Evolutionary conservation across 2,888 invertebrate species (phyloP).

Genomic region (Lordiphosa andalusiaca): DNA sequence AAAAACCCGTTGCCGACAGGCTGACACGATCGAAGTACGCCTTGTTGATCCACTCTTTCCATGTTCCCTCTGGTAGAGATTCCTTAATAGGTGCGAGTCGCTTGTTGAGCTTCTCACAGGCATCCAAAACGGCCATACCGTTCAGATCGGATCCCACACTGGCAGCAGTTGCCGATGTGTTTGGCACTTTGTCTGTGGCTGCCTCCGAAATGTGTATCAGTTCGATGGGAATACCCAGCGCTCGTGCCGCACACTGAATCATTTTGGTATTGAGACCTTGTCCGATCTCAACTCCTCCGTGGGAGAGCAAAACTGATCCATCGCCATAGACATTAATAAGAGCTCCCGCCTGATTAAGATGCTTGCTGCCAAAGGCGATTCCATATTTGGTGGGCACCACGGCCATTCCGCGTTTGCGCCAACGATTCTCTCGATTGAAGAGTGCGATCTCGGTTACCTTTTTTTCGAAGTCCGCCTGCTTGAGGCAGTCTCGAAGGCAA

Average conservation of each 20-base stretch:
- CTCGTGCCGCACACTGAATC: slow-evolving; percentile 92
- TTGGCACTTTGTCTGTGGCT: slow-evolving; percentile 94
- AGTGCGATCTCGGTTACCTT: slow-evolving; percentile 83
- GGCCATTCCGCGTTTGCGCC: slow-evolving; percentile 92
- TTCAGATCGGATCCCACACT: slow-evolving; percentile 94
- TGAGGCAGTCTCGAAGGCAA: slow-evolving; percentile 90
- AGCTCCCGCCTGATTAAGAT: slow-evolving; percentile 93
- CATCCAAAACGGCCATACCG: slow-evolving; percentile 93
- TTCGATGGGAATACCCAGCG: slow-evolving; percentile 85
- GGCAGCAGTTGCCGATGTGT: slow-evolving; percentile 93
- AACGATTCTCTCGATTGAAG: slow-evolving; percentile 90
- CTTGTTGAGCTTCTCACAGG: slow-evolving; percentile 87
- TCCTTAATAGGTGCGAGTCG: slow-evolving; percentile 88
- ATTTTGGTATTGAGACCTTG: slow-evolving; percentile 98
- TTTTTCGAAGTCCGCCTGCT: slow-evolving; percentile 84
- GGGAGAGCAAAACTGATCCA: slow-evolving; percentile 92
- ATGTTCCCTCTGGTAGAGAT: slow-evolving; percentile 87
- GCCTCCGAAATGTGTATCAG: slow-evolving; percentile 92
- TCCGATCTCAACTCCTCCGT: slow-evolving; percentile 98
- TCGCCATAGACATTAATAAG: slow-evolving; percentile 92
- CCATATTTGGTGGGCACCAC: slow-evolving; percentile 92
- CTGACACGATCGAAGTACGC: slow-evolving; percentile 90
- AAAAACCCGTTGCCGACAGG: slow-evolving; percentile 91
- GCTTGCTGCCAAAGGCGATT: slow-evolving; percentile 88
- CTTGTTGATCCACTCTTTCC: slow-evolving; percentile 90